Base-by-base conservation (phyloP, 2,888 invertebrate species). In the Cheilosia variabilis region DNA sequence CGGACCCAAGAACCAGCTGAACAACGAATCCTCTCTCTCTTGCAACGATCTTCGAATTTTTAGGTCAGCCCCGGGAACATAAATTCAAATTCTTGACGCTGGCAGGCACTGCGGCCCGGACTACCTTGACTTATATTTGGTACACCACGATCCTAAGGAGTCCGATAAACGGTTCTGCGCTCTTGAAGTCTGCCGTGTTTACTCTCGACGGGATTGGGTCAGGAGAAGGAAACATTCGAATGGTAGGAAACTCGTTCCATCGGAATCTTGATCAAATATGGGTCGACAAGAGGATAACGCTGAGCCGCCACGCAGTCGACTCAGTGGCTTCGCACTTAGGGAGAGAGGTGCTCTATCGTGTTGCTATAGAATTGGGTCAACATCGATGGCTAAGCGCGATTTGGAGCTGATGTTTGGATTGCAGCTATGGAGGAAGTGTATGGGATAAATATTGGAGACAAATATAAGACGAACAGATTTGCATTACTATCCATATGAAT, bases 91-190 rank as follows among this genome's bases (percentile, higher is more conserved):
- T 47, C 31, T 22, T 10, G 17, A 34, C 17, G 24, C 15, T 34
- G 60, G 34, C 37, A 13, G 17, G 27, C 13, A 52, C 2, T 5
- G 41, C 19, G 43, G 63, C 15, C 84, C 43, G 50, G 86, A 63
- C 72, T 86, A 31, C 86, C 86, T 86, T 86, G 86, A 86, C 86
- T 86, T 86, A 86, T 76, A 86, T 81, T 72, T 53, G 22, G 17
- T 71, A 52, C 58, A 27, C 19, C 24, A 41, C 13, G 47, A 41
- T 55, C 4, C 37, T 27, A 80, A 86, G 86, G 76, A 86, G 86
- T 76, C 69, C 86, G 27, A 47, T 27, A 43, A 86, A 86, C 84
- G 76, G 76, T 86, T 41, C 73, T 63, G 9, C 34, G 34, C 10
- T 34, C 2, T 34, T 13, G 24, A 4, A 24, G 72, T 78, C 69